Evolutionary conservation across 2,113 vertebrate species (phyloP).

Genomic region (Semicossyphus pulcher): DNA sequence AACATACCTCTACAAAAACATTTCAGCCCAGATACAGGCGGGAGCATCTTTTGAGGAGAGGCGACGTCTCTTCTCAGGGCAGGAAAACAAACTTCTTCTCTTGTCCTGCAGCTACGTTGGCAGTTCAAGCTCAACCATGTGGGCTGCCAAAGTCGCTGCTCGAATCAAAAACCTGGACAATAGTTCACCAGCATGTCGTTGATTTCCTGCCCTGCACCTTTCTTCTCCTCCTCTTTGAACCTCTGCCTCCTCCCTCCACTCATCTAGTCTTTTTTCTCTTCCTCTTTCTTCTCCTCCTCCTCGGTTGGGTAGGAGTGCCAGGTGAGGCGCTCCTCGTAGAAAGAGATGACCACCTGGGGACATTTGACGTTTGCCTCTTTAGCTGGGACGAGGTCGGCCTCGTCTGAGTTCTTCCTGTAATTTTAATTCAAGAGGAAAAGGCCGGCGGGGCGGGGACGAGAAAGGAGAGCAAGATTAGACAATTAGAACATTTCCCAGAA

Average conservation of each 20-base stretch:
- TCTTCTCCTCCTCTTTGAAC: slow-evolving; percentile 6
- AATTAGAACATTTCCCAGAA: not conserved
- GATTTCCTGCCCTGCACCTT: slow-evolving; percentile 48
- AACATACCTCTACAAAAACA: slow-evolving; percentile 26
- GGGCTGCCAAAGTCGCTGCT: slow-evolving; percentile 44
- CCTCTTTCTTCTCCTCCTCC: slow-evolving; percentile 97
- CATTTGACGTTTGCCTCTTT: slow-evolving; percentile 98
- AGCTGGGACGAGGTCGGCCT: slow-evolving; percentile 96
- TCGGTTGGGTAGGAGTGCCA: slow-evolving; percentile 98
- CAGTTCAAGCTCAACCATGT: slow-evolving; percentile 9
- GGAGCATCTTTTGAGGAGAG: slow-evolving; percentile 57
- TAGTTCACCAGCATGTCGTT: slow-evolving; percentile 26
- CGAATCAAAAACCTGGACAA: slow-evolving; percentile 26
- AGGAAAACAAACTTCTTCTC: slow-evolving; percentile 46
- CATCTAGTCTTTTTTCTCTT: slow-evolving; percentile 88
- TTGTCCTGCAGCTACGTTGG: slow-evolving; percentile 44
- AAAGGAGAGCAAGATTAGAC: not conserved
- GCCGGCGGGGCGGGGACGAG: not conserved
- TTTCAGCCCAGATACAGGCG: slow-evolving; percentile 42
- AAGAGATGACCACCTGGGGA: slow-evolving; percentile 98
- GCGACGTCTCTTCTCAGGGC: slow-evolving; percentile 22
- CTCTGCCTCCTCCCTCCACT: slow-evolving; percentile 16
- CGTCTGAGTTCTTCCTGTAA: slow-evolving; percentile 94
- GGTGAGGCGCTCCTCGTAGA: slow-evolving; percentile 96
- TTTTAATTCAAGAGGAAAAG: not conserved